phyloP scores from a whole-genome alignment of 2,797 vertebrate species.

The Enteromius paludinosus region DNA sequence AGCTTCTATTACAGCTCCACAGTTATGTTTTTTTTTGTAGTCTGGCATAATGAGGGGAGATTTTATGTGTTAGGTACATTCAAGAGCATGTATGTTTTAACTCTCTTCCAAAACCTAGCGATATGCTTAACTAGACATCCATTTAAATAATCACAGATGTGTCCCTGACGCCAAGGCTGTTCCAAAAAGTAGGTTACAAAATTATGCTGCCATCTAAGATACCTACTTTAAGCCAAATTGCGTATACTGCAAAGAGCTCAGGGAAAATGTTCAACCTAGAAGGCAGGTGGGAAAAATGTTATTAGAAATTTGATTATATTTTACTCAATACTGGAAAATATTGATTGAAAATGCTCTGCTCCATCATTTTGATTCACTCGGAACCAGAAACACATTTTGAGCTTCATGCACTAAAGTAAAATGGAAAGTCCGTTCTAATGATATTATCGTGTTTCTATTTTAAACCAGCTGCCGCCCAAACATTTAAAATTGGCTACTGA shows the following conservation, averaged over 20 bases:
- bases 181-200: neutral
- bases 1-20: slow-evolving; percentile 15
- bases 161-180: neutral
- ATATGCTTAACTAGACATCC: slow-evolving; percentile 1
- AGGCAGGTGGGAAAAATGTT: neutral
- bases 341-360: slow-evolving; percentile 23
- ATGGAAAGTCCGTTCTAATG: slow-evolving; percentile 7
- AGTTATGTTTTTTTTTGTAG: neutral
- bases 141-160: neutral
- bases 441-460: neutral
- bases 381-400: slow-evolving; percentile 21
- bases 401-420: neutral
- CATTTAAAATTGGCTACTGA: neutral
- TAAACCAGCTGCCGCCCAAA: neutral
- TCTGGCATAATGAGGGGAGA: neutral
- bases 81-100: slow-evolving; percentile 8
- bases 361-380: slow-evolving; percentile 4
- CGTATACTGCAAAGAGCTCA: neutral
- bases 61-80: slow-evolving; percentile 20
- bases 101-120: neutral
- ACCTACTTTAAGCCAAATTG: slow-evolving; percentile 12
- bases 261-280: slow-evolving; percentile 4
- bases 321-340: slow-evolving; percentile 28
- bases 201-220: neutral
- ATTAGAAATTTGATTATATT: slow-evolving; percentile 24